phyloP scores from a whole-genome alignment of 2,888 invertebrate genomes.

The Lasioglossum figueresi region DNA sequence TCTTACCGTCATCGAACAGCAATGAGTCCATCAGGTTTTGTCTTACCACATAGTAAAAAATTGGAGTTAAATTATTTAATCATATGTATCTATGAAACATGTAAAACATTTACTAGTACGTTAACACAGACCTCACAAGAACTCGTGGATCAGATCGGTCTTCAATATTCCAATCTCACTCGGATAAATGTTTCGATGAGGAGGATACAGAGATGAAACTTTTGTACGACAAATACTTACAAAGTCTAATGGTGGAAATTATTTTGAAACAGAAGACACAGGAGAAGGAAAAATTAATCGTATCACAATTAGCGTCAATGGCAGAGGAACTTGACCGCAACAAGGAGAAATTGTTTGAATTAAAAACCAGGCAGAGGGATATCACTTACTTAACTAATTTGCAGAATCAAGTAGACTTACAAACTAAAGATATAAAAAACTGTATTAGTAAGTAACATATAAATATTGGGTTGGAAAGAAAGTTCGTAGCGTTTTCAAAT shows the following conservation, averaged over 20 bases:
- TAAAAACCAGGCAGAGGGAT: constrained; percentile 67
- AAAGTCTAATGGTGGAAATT: constrained; percentile 57
- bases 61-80: neutral
- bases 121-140: neutral
- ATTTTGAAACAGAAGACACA: constrained; percentile 65
- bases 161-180: neutral
- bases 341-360: constrained; percentile 57
- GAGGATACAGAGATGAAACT: constrained; percentile 63
- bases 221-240: constrained; percentile 71
- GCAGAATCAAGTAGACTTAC: constrained; percentile 66
- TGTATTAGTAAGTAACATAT: constrained; percentile 56
- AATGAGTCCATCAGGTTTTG: neutral
- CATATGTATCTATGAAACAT: neutral
- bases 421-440: constrained; percentile 48
- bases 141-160: neutral
- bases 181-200: constrained; percentile 57
- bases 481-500: too few species aligned
- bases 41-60: neutral
- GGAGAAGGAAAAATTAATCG: constrained; percentile 54
- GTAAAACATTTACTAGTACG: neutral
- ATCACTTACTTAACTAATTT: constrained; percentile 55
- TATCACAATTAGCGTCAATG: neutral
- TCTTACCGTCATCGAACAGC: too few species aligned
- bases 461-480: neutral
- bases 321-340: constrained; percentile 44